Conservation (phyloP, 2,797 vertebrate genomes). For the Coregonus sp. region DNA sequence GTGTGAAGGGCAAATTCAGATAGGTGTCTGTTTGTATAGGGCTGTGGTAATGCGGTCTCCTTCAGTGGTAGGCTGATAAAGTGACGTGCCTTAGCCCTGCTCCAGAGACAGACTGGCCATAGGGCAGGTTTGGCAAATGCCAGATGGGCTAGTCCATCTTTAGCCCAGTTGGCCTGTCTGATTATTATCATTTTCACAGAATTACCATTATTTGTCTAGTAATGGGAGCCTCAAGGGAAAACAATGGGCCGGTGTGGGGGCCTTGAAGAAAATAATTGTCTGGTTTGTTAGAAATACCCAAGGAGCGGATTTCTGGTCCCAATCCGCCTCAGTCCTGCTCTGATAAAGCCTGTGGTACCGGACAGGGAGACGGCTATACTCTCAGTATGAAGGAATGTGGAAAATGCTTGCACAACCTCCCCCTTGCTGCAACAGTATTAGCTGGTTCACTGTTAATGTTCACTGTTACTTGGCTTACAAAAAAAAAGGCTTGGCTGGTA, state of each 20-base stretch:
- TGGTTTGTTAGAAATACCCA: background rate
- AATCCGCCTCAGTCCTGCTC: conserved; percentile 38
- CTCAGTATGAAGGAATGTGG: conserved; percentile 62
- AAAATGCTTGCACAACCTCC: conserved; percentile 64
- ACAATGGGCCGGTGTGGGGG: no score
- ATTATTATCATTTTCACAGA: background rate
- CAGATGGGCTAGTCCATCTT: background rate
- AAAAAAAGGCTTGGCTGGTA: conserved; percentile 30
- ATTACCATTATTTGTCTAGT: background rate
- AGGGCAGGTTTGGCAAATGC: background rate
- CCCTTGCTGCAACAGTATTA: conserved; percentile 50
- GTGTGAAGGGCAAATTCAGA: background rate
- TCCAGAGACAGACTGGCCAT: background rate
- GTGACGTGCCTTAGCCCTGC: conserved; percentile 36
- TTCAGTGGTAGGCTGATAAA: conserved; percentile 47
- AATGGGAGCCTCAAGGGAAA: background rate
- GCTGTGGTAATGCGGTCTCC: conserved; percentile 12
- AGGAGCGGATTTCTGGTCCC: background rate
- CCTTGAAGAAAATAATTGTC: background rate
- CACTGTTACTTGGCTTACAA: background rate
- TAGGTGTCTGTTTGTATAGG: background rate
- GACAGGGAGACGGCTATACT: conserved; percentile 35
- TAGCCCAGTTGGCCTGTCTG: background rate
- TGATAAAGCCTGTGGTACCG: conserved; percentile 46
- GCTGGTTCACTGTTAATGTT: conserved; percentile 11